Base-by-base conservation (phyloP, 2,113 vertebrate genomes). In the Mohoua ochrocephala region DNA sequence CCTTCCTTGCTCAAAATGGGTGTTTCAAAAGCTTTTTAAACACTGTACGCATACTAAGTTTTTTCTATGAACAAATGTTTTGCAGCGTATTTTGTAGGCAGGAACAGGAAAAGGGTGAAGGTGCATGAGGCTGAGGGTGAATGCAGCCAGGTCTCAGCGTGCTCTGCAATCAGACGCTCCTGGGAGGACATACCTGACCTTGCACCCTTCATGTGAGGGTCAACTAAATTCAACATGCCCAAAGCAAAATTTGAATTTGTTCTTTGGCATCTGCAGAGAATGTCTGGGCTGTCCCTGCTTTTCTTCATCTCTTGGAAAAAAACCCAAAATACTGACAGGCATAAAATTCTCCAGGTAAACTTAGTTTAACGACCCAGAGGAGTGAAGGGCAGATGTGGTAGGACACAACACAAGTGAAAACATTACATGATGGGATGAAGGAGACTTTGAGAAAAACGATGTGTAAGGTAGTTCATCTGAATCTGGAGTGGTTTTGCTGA, bases 1-100 rank as follows among this genome's bases (percentile, higher is more conserved):
- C 24, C 11, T 74, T 39, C 20, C n/a, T 79, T 53, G 13, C 24
- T 78, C 69, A 74, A 57, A 81, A 73, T 9, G 26, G 23, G 3
- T 60, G 4, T 69, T 77, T 59, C 21, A 73, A 61, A 69, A 49
- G 3, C 41, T 59, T 91, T 39, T 18, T 30, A 52, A 54, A 56
- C 1, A 3, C 3, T 1, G 0, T 64, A 19, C 13, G 57, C 4
- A 6, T 5, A 7, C 4, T 64, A 65, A 65, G 11, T 2, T 39
- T 53, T 41, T 85, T 14, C 22, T 41, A 12, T 7, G 28, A 44
- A 11, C 10, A 65, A 42, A 50, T 9, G 5, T 61, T 84, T 84
- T 41, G 23, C 49, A 70, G 31, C 7, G 0, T 17, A 14, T 83
- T 89, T 81, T 21, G 22, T 14, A 57, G 37, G 17, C 50, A 67